Evolutionary conservation across 2,888 invertebrate genomes (phyloP).

Genomic region (Scaptomyza cyrtandrae): DNA sequence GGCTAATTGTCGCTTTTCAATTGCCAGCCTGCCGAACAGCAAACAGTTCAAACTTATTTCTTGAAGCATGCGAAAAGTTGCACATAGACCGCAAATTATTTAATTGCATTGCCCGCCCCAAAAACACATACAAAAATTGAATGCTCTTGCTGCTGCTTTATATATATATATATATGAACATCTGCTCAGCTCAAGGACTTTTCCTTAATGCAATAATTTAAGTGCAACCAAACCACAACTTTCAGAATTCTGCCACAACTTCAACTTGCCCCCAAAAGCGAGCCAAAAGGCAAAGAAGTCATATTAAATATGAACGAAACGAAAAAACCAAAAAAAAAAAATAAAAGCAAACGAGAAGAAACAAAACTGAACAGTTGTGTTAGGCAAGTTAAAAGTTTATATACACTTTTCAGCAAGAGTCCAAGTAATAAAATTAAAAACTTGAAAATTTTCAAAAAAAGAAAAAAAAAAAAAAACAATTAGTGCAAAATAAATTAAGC

Average conservation of each 20-base stretch:
- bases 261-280: constrained; percentile 26
- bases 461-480: not conserved
- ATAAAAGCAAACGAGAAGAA: not conserved
- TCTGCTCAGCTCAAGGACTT: constrained; percentile 61
- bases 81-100: constrained; percentile 75
- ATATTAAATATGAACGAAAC: constrained; percentile 69
- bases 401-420: not conserved
- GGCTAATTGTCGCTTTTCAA: constrained; percentile 76
- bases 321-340: constrained; percentile 17
- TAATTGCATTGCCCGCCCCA: constrained; percentile 62
- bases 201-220: constrained; percentile 76
- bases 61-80: constrained; percentile 55
- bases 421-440: not conserved
- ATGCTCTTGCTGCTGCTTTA: constrained; percentile 19
- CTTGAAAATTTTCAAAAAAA: not conserved
- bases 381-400: not conserved
- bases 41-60: constrained; percentile 44
- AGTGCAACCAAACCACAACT: constrained; percentile 74
- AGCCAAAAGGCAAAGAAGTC: constrained; percentile 58
- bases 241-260: constrained; percentile 14
- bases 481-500: not conserved
- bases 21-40: constrained; percentile 40
- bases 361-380: constrained; percentile 4
- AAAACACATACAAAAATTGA: constrained; percentile 34
- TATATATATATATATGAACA: not conserved